A percentile compares a stretch with the other conserved stretches of the same genome.
These are phyloP conservation scores for Bombus difficillimus DNA, from an alignment of 1,140 invertebrate genomes.

Conservation along the genomic window DNA sequence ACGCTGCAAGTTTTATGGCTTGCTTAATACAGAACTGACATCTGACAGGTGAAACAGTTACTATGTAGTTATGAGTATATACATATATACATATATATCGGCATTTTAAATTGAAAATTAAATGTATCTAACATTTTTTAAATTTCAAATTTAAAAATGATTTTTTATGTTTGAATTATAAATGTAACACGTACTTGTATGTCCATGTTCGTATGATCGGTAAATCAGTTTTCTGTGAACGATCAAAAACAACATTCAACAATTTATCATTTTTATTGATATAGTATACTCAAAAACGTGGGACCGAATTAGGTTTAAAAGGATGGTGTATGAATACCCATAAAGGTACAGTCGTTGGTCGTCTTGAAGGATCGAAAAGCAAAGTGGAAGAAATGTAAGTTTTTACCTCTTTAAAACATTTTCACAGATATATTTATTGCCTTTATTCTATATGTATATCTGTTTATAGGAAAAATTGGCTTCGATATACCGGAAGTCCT, in stretches of 20 bases:
- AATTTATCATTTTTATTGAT: constrained; percentile 36
- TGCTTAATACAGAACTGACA: constrained; percentile 14
- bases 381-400: constrained; percentile 88
- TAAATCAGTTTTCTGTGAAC: background rate
- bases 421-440: background rate
- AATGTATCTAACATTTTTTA: background rate
- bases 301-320: constrained; percentile 85
- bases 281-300: constrained; percentile 87
- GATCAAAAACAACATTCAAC: background rate
- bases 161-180: background rate
- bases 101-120: background rate
- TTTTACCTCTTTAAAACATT: background rate
- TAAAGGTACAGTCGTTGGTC: constrained; percentile 88
- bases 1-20: background rate
- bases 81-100: background rate
- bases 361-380: constrained; percentile 85
- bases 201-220: too few relatives aligned
- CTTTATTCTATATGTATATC: constrained; percentile 24
- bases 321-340: constrained; percentile 92
- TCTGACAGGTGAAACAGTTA: background rate
- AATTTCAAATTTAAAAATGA: background rate
- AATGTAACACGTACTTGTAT: background rate
- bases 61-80: background rate
- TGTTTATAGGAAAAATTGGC: constrained; percentile 87
- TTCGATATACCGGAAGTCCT: constrained; percentile 87